A percentile compares a stretch with the other conserved stretches of the same genome.
phyloP scores from a whole-genome alignment of 2,888 invertebrate species.

The Agelastica alni region DNA sequence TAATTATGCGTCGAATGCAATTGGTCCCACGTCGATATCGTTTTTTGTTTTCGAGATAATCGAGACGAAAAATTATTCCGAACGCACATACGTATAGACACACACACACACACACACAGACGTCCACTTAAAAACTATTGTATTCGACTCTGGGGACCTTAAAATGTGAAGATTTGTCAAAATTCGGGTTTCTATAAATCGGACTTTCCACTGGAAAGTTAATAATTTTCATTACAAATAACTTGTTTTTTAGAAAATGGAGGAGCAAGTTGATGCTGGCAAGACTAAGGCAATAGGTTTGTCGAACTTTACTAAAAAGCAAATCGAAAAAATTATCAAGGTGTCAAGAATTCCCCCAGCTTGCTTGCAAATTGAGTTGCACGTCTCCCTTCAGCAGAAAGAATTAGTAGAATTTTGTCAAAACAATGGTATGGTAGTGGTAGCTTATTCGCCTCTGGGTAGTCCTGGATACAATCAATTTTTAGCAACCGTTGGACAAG shows the following conservation, averaged over 20 bases:
- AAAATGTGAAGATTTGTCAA: no score
- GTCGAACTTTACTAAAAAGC: constrained; percentile 76
- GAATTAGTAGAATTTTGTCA: constrained; percentile 56
- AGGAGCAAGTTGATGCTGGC: constrained; percentile 67
- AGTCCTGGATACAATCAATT: constrained; percentile 53
- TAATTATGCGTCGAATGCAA: no score
- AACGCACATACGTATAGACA: no score
- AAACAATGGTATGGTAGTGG: constrained; percentile 54
- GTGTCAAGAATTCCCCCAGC: constrained; percentile 65
- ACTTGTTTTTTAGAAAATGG: constrained; percentile 60
- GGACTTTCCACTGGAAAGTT: no score
- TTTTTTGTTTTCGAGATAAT: no score
- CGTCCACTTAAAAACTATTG: no score
- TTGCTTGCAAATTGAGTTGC: constrained; percentile 69
- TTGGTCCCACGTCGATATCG: no score
- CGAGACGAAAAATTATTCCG: no score
- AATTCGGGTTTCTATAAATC: no score
- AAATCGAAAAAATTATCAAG: constrained; percentile 67
- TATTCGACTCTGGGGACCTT: no score
- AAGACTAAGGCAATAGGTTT: constrained; percentile 76
- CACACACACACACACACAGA: no score
- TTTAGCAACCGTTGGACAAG: constrained; percentile 18
- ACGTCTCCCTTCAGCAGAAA: constrained; percentile 58
- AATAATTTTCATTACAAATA: background rate
- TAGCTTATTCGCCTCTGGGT: constrained; percentile 60